Base-by-base conservation (phyloP, 2,113 vertebrate genomes). In the Oncorhynchus clarkii region DNA sequence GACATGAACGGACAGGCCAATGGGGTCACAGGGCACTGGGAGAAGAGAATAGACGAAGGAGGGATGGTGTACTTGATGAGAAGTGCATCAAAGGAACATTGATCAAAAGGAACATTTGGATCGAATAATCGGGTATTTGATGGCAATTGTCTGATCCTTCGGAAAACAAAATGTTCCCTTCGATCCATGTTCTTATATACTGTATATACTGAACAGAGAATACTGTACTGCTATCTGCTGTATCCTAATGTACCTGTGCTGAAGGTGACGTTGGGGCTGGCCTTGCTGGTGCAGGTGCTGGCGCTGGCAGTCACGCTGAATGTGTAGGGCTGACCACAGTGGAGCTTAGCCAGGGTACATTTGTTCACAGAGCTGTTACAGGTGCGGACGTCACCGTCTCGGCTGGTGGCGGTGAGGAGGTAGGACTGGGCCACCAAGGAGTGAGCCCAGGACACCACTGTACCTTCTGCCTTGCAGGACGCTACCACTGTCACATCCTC, bases 21-120 rank as follows among this genome's bases (percentile, higher is more conserved):
- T 64, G 14, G 92, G 92, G 12, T 71, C n/a, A 78, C 94, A 95
- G 7, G 94, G 93, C 29, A 88, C 94, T 95, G 84, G 6, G 13
- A 29, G 48, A 24, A 78, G 51, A 54, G 13, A 54, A 18, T 16
- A 45, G 39, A 45, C 2, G 39, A 45, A 11, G 9, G 39, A 45
- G 39, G 39, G 39, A 11, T 45, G 39, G 39, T 45, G 39, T 45
- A 45, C 39, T 45, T 12, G 9, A 45, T 45, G 9, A 45, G 39
- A 45, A 11, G 9, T 45, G 39, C 39, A 45, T 9, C 20, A 49
- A 6, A 49, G 12, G 49, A 49, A n/a, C 18, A 22, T 14, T 14
- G 11, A 60, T 11, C 51, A 60, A 20, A 20, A 22, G 59, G 4
- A 60, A 62, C 59, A 62, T n/a, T 8, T 62, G n/a, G n/a, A 45